These are phyloP conservation scores for Phlogophora meticulosa DNA, from an alignment of 2,888 invertebrate species.

Conservation along the genomic window DNA sequence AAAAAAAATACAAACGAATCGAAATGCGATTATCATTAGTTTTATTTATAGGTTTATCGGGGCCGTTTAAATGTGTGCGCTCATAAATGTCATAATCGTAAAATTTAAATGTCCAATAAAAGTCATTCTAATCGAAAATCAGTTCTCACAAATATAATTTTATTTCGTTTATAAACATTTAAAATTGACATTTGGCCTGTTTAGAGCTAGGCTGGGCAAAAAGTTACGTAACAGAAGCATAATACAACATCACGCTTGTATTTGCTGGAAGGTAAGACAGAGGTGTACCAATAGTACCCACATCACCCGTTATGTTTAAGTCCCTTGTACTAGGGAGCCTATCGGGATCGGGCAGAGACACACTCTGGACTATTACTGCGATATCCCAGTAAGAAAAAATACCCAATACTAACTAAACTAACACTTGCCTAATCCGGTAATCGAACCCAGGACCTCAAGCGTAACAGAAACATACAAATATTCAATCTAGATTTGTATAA, in stretches of 20 bases:
- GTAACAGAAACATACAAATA: slow-evolving; percentile 18
- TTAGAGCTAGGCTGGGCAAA: slow-evolving; percentile 51
- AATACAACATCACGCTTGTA: neutral
- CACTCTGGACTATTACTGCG: too few relatives aligned
- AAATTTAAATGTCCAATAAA: slow-evolving; percentile 69
- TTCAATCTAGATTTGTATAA: slow-evolving; percentile 45
- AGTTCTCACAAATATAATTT: slow-evolving; percentile 45
- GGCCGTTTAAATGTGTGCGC: slow-evolving; percentile 56
- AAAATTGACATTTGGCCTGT: slow-evolving; percentile 41
- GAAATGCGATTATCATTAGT: slow-evolving; percentile 60
- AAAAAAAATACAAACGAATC: slow-evolving; percentile 53
- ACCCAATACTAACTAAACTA: too few relatives aligned
- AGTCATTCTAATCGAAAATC: slow-evolving; percentile 62
- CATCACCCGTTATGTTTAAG: too few relatives aligned
- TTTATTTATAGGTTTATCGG: slow-evolving; percentile 67
- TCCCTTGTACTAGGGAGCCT: too few relatives aligned
- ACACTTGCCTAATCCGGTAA: too few relatives aligned
- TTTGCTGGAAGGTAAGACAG: too few relatives aligned
- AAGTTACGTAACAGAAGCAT: slow-evolving; percentile 24
- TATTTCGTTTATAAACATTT: slow-evolving; percentile 48
- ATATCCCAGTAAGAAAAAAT: too few relatives aligned
- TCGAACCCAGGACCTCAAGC: neutral
- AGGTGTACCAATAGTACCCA: too few relatives aligned
- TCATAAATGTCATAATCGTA: slow-evolving; percentile 70
- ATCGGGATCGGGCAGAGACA: too few relatives aligned